These are phyloP conservation scores for Catocala nupta DNA, from an alignment of 2,888 invertebrate genomes.

Conservation along the genomic window DNA sequence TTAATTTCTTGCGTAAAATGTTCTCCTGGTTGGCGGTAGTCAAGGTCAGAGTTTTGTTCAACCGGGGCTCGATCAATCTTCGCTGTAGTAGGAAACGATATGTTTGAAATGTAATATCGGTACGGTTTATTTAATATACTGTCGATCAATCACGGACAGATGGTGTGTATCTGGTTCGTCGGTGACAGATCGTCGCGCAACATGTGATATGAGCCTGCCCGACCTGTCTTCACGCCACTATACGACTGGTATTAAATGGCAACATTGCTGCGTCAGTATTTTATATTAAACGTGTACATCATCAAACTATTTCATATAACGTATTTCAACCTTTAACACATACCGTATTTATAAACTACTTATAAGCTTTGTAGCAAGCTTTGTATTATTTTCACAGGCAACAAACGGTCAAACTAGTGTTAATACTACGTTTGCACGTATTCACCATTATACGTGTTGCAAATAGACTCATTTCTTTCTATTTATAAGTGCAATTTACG, in stretches of 20 bases:
- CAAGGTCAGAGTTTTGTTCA: constrained; percentile 34
- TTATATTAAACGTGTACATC: constrained; percentile 34
- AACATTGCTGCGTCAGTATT: constrained; percentile 32
- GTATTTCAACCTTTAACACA: no score
- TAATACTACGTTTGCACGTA: no score
- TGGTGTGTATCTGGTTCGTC: constrained; percentile 65
- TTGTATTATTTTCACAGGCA: no score
- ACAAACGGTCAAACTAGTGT: no score
- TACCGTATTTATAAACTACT: no score
- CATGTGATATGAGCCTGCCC: constrained; percentile 64
- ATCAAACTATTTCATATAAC: no score
- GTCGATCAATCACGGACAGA: constrained; percentile 79
- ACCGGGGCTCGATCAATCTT: constrained; percentile 77
- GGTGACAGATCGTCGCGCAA: constrained; percentile 80
- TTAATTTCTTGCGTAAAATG: constrained; percentile 34
- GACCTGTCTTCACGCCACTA: constrained; percentile 30
- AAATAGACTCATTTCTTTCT: no score
- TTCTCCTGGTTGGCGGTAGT: constrained; percentile 10
- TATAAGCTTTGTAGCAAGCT: no score
- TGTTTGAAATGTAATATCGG: constrained; percentile 82
- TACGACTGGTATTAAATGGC: constrained; percentile 45
- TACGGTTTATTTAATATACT: constrained; percentile 83
- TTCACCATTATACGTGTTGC: no score
- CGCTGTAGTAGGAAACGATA: constrained; percentile 75
- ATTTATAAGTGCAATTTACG: no score